Evolutionary conservation across 2,888 invertebrate species (phyloP).

Genomic region (Drosophila limbata): DNA sequence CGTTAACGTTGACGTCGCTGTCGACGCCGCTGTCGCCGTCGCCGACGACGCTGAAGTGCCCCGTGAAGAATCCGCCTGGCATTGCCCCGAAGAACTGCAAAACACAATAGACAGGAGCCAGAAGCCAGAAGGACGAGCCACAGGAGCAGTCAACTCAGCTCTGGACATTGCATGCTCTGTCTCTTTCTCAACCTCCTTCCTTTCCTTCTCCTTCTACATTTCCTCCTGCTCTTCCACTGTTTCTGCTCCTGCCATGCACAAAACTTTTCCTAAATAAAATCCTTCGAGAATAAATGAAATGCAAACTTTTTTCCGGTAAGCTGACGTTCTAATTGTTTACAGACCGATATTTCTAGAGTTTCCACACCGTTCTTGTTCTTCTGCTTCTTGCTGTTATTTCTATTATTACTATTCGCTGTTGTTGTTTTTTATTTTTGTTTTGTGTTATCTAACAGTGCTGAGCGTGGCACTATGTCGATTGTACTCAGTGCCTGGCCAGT

Average conservation of each 20-base stretch:
- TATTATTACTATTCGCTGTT: slow-evolving; percentile 27
- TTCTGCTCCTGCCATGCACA: slow-evolving; percentile 29
- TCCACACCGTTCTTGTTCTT: slow-evolving; percentile 23
- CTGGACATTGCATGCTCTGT: slow-evolving; percentile 39
- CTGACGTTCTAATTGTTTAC: slow-evolving; percentile 78
- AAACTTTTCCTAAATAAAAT: slow-evolving; percentile 69
- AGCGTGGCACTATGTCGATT: slow-evolving; percentile 49
- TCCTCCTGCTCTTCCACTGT: too few relatives aligned
- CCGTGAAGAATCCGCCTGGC: slow-evolving; percentile 18
- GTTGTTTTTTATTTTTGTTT: slow-evolving; percentile 27
- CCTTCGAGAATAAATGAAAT: slow-evolving; percentile 77
- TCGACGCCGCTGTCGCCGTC: background rate
- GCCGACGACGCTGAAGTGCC: slow-evolving; percentile 5
- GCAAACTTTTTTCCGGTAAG: slow-evolving; percentile 80
- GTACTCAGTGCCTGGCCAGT: slow-evolving; percentile 11
- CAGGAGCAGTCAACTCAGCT: slow-evolving; percentile 2
- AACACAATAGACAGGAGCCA: slow-evolving; percentile 24
- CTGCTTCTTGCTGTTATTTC: slow-evolving; percentile 28
- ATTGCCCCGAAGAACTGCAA: slow-evolving; percentile 17
- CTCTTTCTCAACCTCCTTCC: background rate
- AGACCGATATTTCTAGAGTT: slow-evolving; percentile 50
- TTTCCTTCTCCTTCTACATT: background rate
- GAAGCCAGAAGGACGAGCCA: slow-evolving; percentile 1
- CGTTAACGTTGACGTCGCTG: slow-evolving; percentile 30
- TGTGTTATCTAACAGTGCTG: slow-evolving; percentile 39